Evolutionary conservation across 2,888 invertebrate species (phyloP).

Genomic region (Agonopterix subpropinquella): DNA sequence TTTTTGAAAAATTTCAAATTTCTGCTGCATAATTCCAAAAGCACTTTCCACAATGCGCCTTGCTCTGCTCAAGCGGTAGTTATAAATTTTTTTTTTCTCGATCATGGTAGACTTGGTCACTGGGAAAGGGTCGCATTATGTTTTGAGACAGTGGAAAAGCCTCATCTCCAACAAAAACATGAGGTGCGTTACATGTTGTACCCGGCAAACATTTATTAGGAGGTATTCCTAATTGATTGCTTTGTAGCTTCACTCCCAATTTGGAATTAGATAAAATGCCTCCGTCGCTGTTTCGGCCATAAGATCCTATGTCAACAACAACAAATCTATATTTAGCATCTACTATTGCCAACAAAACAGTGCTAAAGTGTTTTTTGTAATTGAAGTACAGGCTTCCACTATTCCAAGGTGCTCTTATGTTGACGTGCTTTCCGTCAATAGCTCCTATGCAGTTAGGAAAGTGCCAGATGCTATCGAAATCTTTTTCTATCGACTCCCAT

Average conservation of each 20-base stretch:
- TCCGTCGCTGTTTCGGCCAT: conserved; percentile 9
- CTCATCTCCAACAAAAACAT: conserved; percentile 11
- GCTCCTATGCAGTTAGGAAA: conserved; percentile 13
- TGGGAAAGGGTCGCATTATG: conserved; percentile 10
- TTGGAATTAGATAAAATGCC: conserved; percentile 11
- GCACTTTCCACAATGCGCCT: conserved; percentile 2
- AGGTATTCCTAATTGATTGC: conserved; percentile 8
- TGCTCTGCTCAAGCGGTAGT: conserved; percentile 3
- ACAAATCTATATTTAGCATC: conserved; percentile 12
- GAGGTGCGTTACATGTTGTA: conserved; percentile 6
- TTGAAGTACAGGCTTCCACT: no score
- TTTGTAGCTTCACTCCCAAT: conserved; percentile 8
- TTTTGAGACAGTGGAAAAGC: conserved; percentile 7
- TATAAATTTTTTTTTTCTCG: conserved; percentile 1
- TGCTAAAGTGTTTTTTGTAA: no score
- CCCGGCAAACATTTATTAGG: conserved; percentile 11
- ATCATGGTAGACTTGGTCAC: conserved; percentile 3
- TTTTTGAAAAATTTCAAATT: conserved; percentile 6
- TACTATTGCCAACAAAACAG: conserved; percentile 4
- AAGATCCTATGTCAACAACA: conserved; percentile 13
- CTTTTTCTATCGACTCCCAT: conserved; percentile 9
- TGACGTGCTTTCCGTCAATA: not conserved
- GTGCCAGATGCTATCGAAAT: conserved; percentile 13
- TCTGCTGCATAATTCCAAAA: conserved; percentile 6
- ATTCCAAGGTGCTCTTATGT: no score